Evolutionary conservation across 2,113 vertebrate genomes (phyloP).

Genomic region (Petromus typicus): DNA sequence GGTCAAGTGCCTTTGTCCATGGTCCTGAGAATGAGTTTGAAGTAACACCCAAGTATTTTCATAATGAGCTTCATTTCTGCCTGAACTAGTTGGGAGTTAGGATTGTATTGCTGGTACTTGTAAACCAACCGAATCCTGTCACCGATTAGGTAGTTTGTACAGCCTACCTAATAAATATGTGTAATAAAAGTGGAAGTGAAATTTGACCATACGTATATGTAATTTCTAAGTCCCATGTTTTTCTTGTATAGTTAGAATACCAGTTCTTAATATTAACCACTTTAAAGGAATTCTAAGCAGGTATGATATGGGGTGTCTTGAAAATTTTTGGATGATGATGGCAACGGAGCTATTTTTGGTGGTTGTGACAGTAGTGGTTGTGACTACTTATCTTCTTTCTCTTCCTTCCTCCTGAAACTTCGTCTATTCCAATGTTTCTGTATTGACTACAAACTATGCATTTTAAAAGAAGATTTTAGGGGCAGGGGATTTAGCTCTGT

Average conservation of each 20-base stretch:
- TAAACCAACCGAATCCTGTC: neutral
- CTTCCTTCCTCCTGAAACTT: neutral
- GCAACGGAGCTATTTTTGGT: neutral
- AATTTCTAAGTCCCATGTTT: neutral
- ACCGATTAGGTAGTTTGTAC: neutral
- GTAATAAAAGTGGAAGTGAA: slow-evolving; percentile 6
- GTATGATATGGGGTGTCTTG: neutral
- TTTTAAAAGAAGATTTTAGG: slow-evolving; percentile 12
- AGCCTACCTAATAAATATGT: neutral
- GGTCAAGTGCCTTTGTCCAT: slow-evolving; percentile 35
- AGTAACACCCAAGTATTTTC: neutral
- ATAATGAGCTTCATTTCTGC: slow-evolving; percentile 3
- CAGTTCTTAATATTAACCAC: neutral
- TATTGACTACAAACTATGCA: neutral
- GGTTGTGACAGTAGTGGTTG: neutral
- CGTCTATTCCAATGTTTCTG: neutral
- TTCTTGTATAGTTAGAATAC: neutral
- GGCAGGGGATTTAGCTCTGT: too few species aligned
- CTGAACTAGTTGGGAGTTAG: neutral
- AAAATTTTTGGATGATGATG: neutral
- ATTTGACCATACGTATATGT: neutral
- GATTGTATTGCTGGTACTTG: slow-evolving; percentile 37
- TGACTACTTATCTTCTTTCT: neutral
- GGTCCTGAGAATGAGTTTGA: slow-evolving; percentile 63
- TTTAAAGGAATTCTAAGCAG: slow-evolving; percentile 5